A percentile compares a stretch with the other conserved stretches of the same genome.
These are phyloP conservation scores for Champsocephalus gunnari DNA, from an alignment of 2,797 vertebrate species.

Conservation along the genomic window DNA sequence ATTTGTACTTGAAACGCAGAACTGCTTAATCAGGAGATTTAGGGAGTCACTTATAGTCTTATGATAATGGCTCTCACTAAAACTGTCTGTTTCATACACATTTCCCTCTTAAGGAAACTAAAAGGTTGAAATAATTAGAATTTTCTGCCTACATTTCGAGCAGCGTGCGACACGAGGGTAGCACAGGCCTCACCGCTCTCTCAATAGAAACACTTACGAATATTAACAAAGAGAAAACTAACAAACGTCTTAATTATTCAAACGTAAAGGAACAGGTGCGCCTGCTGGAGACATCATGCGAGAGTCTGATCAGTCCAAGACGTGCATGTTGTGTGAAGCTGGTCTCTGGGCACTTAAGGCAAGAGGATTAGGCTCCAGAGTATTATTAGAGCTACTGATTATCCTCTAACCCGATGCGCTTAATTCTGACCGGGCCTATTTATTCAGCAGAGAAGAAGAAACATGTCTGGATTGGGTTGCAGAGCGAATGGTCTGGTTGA, in stretches of 20 bases:
- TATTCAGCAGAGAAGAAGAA: conserved; percentile 74
- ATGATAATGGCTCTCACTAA: too few species aligned
- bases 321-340: conserved; percentile 63
- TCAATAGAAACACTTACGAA: too few species aligned
- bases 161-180: too few species aligned
- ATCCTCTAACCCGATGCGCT: conserved; percentile 85
- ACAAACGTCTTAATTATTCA: conserved; percentile 29
- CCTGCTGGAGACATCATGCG: conserved; percentile 38
- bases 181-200: too few species aligned
- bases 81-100: too few species aligned
- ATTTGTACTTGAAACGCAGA: too few species aligned
- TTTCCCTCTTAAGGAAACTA: too few species aligned
- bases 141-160: too few species aligned
- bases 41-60: too few species aligned
- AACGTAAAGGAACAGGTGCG: conserved; percentile 15
- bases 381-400: conserved; percentile 90
- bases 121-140: too few species aligned
- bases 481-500: conserved; percentile 58
- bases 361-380: conserved; percentile 88
- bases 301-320: conserved; percentile 60
- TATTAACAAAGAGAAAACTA: conserved; percentile 2
- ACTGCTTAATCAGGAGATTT: too few species aligned
- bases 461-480: conserved; percentile 49
- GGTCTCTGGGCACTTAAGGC: conserved; percentile 79
- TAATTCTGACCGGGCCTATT: conserved; percentile 73